phyloP scores from a whole-genome alignment of 2,797 vertebrate genomes.

The Graptemys geographica region DNA sequence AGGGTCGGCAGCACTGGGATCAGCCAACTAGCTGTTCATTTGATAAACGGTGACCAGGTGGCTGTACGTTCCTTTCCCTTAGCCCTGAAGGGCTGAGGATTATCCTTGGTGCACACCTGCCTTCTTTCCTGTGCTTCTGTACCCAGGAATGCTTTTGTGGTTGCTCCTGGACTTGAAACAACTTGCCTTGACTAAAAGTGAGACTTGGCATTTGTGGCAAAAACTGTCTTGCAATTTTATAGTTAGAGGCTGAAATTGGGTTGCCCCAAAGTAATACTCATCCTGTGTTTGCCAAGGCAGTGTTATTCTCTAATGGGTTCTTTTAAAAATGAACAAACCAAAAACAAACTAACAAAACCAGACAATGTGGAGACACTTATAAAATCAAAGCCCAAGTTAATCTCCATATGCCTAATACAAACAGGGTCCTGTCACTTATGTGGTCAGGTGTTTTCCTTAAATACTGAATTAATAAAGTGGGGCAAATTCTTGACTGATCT shows the following conservation, averaged over 20 bases:
- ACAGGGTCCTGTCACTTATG: neutral
- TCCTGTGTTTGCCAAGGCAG: neutral
- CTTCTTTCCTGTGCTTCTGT: neutral
- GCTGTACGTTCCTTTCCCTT: neutral
- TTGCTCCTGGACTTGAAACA: slow-evolving; percentile 44
- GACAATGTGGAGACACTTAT: neutral
- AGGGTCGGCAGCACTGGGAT: neutral
- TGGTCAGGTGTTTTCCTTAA: neutral
- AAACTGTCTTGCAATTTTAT: slow-evolving; percentile 13
- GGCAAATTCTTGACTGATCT: neutral
- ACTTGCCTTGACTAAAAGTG: slow-evolving; percentile 53
- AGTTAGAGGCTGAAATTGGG: slow-evolving; percentile 7
- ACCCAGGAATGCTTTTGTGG: slow-evolving; percentile 67
- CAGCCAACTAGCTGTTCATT: rapidly evolving
- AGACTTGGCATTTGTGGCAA: slow-evolving; percentile 43
- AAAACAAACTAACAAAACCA: neutral
- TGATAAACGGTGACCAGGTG: neutral
- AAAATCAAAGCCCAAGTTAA: neutral
- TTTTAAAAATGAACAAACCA: too few species aligned
- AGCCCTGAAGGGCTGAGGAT: neutral
- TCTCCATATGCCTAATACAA: neutral
- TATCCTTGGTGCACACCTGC: slow-evolving; percentile 31
- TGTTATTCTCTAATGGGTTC: too few species aligned
- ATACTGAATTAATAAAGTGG: neutral
- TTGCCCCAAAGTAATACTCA: slow-evolving; percentile 6